phyloP scores from a whole-genome alignment of 2,113 vertebrate species.

The Trochalopteron elliotii region DNA sequence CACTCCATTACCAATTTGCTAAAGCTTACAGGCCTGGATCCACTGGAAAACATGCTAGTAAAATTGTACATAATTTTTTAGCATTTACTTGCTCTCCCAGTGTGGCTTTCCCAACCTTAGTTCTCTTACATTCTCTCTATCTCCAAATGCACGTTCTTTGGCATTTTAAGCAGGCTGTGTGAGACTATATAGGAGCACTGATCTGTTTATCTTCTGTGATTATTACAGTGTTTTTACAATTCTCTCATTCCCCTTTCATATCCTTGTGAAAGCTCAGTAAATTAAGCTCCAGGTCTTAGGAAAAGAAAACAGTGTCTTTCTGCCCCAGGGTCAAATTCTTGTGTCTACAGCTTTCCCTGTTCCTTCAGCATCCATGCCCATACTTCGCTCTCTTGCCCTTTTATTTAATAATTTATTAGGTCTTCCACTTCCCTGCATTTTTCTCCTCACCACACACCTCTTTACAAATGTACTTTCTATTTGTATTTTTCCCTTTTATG shows the following conservation, averaged over 20 bases:
- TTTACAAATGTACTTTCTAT: background rate
- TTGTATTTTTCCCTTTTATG: background rate
- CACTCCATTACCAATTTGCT: background rate
- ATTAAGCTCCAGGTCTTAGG: background rate
- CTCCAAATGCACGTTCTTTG: background rate
- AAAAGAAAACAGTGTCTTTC: background rate
- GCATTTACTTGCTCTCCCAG: background rate
- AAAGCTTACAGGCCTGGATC: background rate
- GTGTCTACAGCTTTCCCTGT: background rate
- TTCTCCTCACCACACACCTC: background rate
- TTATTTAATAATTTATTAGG: background rate
- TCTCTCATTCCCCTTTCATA: background rate
- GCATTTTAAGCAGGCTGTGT: background rate
- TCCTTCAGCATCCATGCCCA: background rate
- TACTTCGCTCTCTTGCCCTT: background rate
- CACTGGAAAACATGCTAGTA: background rate
- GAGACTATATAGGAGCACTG: background rate
- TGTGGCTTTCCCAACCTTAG: background rate
- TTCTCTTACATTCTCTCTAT: background rate
- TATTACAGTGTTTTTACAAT: background rate
- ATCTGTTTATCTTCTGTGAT: background rate
- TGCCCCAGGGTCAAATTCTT: background rate
- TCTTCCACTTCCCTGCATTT: background rate
- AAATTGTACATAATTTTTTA: background rate
- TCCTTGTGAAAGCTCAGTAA: background rate